Conservation (phyloP, 1,140 invertebrate genomes). For the Diprion similis region DNA sequence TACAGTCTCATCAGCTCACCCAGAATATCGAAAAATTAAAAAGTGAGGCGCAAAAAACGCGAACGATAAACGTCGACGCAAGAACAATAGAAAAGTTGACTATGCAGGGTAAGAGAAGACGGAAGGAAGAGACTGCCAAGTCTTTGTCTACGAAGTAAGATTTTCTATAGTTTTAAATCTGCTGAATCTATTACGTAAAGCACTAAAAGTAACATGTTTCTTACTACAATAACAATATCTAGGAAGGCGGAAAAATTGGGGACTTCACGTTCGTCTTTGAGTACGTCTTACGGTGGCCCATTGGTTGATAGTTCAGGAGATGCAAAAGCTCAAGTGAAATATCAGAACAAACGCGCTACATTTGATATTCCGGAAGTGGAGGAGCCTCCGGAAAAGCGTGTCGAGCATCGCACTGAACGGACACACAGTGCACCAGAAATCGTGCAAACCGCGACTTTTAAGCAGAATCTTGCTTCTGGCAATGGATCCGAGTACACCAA, state of each 20-base stretch:
- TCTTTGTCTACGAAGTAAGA: conserved; percentile 16
- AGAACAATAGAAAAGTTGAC: conserved; percentile 28
- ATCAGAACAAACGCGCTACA: conserved; percentile 20
- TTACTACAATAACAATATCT: too few relatives aligned
- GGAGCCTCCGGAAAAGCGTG: conserved; percentile 14
- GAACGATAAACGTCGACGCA: conserved; percentile 37
- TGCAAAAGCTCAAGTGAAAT: conserved; percentile 16
- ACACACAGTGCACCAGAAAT: conserved; percentile 28
- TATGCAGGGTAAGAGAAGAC: conserved; percentile 14
- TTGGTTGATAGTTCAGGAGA: conserved; percentile 19
- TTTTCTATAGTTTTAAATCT: neutral
- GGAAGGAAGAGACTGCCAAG: conserved; percentile 22
- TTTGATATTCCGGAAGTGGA: conserved; percentile 16
- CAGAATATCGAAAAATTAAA: conserved; percentile 40
- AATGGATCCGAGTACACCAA: conserved; percentile 10
- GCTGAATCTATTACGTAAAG: too few relatives aligned
- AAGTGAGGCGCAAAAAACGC: conserved; percentile 31
- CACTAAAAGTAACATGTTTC: too few relatives aligned
- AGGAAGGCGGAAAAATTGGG: neutral
- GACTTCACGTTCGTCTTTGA: neutral
- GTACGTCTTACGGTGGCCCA: neutral
- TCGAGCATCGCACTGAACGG: conserved; percentile 9
- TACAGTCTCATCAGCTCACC: conserved; percentile 38
- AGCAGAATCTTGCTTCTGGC: conserved; percentile 16
- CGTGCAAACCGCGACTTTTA: conserved; percentile 16